Conservation (phyloP, 1,140 invertebrate genomes). For the Ceratosolen fusciceps region DNA sequence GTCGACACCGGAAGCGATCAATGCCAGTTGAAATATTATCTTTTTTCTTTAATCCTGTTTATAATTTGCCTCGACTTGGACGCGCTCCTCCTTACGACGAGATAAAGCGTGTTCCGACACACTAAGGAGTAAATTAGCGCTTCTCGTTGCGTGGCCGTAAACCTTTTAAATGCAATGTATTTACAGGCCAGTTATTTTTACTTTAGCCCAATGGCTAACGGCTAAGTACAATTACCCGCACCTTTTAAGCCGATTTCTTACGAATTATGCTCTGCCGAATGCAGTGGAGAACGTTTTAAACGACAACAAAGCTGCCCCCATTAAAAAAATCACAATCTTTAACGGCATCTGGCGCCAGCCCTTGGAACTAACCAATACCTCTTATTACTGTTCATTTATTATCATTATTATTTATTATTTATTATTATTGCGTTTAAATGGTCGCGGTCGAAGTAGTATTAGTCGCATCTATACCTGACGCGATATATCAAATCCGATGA, state of each 20-base stretch:
- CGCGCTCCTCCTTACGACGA: neutral
- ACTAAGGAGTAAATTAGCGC: neutral
- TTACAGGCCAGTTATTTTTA: neutral
- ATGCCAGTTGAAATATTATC: too few species aligned
- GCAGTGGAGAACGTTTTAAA: neutral
- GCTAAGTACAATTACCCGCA: constrained; percentile 10
- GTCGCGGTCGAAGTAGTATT: too few species aligned
- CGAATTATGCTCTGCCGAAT: constrained; percentile 8
- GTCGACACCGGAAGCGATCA: too few species aligned
- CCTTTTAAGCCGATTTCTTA: constrained; percentile 10
- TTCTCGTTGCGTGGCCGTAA: neutral
- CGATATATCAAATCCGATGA: too few species aligned
- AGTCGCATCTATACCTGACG: too few species aligned
- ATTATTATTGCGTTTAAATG: too few species aligned
- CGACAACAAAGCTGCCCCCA: neutral
- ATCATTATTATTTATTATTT: too few species aligned
- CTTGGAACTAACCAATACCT: neutral
- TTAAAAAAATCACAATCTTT: constrained; percentile 20
- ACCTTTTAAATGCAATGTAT: constrained; percentile 12
- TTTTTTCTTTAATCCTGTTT: neutral
- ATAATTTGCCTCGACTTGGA: neutral
- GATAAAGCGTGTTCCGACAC: neutral
- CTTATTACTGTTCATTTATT: too few species aligned
- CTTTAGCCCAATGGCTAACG: neutral
- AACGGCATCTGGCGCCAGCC: neutral